phyloP scores from a whole-genome alignment of 2,113 vertebrate species.

The Callospermophilus lateralis region DNA sequence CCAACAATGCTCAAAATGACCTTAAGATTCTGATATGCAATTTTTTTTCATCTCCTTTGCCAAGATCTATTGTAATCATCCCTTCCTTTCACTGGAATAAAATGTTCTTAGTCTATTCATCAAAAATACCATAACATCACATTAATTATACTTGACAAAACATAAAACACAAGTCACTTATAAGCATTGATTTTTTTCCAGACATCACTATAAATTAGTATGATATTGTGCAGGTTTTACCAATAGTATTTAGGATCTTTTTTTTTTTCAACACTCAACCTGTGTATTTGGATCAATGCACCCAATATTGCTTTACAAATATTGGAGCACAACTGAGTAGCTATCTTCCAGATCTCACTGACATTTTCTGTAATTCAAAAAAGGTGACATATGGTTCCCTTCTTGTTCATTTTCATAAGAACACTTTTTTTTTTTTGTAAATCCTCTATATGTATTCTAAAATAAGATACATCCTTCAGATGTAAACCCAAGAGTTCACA shows the following conservation, averaged over 20 bases:
- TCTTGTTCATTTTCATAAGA: conserved; percentile 61
- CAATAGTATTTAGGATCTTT: conserved; percentile 67
- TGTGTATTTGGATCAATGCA: conserved; percentile 55
- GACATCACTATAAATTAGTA: conserved; percentile 41
- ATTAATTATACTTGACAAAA: conserved; percentile 69
- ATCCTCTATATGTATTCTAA: conserved; percentile 61
- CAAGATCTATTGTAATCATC: conserved; percentile 51
- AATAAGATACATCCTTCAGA: conserved; percentile 68
- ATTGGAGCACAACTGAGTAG: conserved; percentile 41
- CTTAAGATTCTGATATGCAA: conserved; percentile 25
- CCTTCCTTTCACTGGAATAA: conserved; percentile 48
- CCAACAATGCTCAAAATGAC: conserved; percentile 8
- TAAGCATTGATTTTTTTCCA: conserved; percentile 49
- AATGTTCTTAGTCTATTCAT: conserved; percentile 62
- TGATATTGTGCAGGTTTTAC: conserved; percentile 57
- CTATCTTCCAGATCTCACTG: conserved; percentile 6
- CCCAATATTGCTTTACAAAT: conserved; percentile 65
- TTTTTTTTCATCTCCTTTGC: conserved; percentile 44
- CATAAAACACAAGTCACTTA: conserved; percentile 59
- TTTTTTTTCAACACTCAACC: conserved; percentile 60
- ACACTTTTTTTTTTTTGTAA: conserved; percentile 52
- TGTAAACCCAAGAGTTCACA: conserved; percentile 63
- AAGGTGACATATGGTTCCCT: conserved; percentile 51
- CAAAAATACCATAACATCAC: conserved; percentile 65
- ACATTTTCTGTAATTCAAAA: conserved; percentile 66